phyloP scores from a whole-genome alignment of 2,113 vertebrate genomes.

The Crotalus viridis region DNA sequence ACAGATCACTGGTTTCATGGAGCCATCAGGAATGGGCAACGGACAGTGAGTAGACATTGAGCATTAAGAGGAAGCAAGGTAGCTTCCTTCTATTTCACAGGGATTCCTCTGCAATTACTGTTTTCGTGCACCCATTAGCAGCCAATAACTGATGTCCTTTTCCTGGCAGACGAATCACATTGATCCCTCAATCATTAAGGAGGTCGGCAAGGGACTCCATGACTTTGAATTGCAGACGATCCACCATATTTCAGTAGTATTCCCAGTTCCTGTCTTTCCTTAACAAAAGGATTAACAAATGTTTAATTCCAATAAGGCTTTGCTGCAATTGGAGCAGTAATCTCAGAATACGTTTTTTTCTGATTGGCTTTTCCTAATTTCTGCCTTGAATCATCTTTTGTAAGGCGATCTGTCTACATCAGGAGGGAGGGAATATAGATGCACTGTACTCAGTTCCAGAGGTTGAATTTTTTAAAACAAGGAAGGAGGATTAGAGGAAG shows the following conservation, averaged over 20 bases:
- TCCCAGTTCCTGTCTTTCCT: not conserved
- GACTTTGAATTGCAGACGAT: not conserved
- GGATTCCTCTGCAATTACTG: not conserved
- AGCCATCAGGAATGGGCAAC: not conserved
- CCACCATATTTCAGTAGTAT: not conserved
- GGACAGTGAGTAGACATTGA: not conserved
- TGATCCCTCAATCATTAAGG: not conserved
- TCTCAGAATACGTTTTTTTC: not conserved
- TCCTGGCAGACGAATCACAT: not conserved
- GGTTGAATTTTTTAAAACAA: not conserved
- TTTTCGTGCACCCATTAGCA: not conserved
- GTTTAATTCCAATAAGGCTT: not conserved
- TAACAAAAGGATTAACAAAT: not conserved
- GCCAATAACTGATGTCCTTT: not conserved
- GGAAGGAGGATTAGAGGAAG: not conserved
- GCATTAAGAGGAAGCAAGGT: not conserved
- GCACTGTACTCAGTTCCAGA: not conserved
- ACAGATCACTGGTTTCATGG: not conserved
- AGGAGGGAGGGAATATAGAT: not conserved
- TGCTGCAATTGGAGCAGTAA: not conserved
- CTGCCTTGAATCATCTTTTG: not conserved
- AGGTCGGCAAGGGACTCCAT: not conserved
- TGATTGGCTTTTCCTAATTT: conserved; percentile 2
- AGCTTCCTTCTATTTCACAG: not conserved
- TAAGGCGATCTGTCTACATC: not conserved